Conservation (phyloP, 1,140 invertebrate genomes). For the Rhizoglyphus robini region DNA sequence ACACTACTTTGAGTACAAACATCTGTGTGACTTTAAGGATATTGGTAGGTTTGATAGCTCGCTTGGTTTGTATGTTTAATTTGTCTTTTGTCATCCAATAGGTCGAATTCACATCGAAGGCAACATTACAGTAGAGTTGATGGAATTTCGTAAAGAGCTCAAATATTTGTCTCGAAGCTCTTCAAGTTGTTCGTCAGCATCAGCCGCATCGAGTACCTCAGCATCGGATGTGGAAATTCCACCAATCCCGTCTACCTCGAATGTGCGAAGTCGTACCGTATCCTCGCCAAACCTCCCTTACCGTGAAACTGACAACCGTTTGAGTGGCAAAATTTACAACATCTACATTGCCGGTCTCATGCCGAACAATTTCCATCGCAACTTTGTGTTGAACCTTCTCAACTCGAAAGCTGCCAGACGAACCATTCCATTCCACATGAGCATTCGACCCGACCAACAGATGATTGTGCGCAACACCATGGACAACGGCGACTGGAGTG, state of each 20-base stretch:
- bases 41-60: not conserved
- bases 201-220: not conserved
- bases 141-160: slow-evolving; percentile 12
- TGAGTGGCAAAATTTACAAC: not conserved
- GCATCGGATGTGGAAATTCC: not conserved
- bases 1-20: not conserved
- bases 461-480: slow-evolving; percentile 4
- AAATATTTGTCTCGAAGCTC: not conserved
- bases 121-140: not conserved
- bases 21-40: not conserved
- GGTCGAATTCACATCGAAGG: slow-evolving; percentile 4
- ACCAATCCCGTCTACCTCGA: not conserved
- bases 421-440: slow-evolving; percentile 3
- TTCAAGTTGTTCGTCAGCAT: not conserved
- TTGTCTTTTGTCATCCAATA: not conserved
- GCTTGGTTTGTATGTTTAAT: not conserved
- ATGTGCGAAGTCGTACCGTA: not conserved
- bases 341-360: slow-evolving; percentile 10
- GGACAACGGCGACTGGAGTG: not conserved
- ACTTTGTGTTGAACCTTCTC: not conserved
- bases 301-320: not conserved
- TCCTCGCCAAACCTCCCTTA: not conserved
- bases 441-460: not conserved
- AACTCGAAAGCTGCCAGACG: not conserved
- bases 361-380: not conserved